Percentiles rank a stretch among this genome's conserved stretches.
Conservation (phyloP, 2,797 vertebrate species). For the Eupleurogrammus muticus region DNA sequence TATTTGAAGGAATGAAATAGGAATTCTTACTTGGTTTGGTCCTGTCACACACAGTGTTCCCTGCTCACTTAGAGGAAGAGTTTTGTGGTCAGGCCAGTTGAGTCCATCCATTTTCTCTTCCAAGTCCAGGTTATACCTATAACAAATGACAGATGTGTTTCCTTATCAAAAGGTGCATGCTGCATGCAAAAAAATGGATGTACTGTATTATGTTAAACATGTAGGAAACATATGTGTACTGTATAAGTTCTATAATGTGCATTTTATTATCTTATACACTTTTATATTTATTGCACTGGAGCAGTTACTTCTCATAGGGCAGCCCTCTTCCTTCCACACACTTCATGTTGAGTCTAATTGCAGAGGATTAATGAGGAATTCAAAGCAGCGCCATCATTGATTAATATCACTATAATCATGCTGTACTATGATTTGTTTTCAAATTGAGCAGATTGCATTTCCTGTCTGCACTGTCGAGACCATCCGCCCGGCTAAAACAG, state of each 20-base stretch:
- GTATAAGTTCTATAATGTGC: neutral
- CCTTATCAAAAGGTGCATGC: constrained; percentile 9
- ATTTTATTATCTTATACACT: neutral
- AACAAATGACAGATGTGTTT: constrained; percentile 39
- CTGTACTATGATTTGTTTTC: constrained; percentile 6
- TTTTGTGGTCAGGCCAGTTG: constrained; percentile 89
- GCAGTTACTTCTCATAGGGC: constrained; percentile 8
- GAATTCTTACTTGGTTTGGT: constrained; percentile 82
- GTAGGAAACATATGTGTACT: neutral
- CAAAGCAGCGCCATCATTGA: neutral
- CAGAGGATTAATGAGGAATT: constrained; percentile 8
- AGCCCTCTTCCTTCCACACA: neutral
- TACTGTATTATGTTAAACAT: constrained; percentile 25
- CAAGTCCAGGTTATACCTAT: constrained; percentile 83
- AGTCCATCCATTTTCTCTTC: constrained; percentile 86
- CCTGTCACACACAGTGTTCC: constrained; percentile 81
- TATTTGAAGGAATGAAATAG: neutral
- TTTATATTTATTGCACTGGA: constrained; percentile 6
- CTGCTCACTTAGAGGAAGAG: constrained; percentile 80
- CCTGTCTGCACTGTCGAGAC: neutral
- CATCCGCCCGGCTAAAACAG: constrained; percentile 4
- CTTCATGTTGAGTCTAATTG: constrained; percentile 16
- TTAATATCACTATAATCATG: constrained; percentile 1
- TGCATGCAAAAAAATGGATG: constrained; percentile 27
- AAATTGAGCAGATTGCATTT: constrained; percentile 4